These are phyloP conservation scores for Triplophysa siluroides DNA, from an alignment of 2,113 vertebrate species.

Conservation along the genomic window DNA sequence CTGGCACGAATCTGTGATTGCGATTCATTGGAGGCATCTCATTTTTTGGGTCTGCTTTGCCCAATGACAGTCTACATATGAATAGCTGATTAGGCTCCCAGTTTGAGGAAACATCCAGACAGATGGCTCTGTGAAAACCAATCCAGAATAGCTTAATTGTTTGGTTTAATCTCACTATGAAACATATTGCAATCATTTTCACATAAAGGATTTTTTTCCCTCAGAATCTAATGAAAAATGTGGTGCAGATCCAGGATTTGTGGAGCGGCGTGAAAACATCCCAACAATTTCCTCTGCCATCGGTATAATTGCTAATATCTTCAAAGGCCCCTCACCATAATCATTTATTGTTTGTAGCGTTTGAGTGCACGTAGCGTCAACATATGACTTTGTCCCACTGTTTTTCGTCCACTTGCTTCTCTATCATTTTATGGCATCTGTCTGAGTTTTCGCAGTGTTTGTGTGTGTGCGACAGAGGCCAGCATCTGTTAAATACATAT, in stretches of 20 bases:
- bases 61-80: slow-evolving; percentile 56
- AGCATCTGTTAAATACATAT: slow-evolving; percentile 15
- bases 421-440: slow-evolving; percentile 1
- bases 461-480: not conserved
- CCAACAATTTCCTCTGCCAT: slow-evolving; percentile 6
- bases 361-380: slow-evolving; percentile 12
- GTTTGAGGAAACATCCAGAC: slow-evolving; percentile 60
- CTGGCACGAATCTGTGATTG: slow-evolving; percentile 58
- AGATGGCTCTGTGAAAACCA: slow-evolving; percentile 57
- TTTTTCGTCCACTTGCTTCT: not conserved
- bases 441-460: not conserved
- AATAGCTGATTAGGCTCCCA: slow-evolving; percentile 58
- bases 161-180: slow-evolving; percentile 66
- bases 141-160: slow-evolving; percentile 61
- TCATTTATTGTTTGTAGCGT: slow-evolving; percentile 11
- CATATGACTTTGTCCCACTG: not conserved
- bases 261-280: slow-evolving; percentile 26
- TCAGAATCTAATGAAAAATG: slow-evolving; percentile 44
- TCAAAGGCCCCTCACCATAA: slow-evolving; percentile 17
- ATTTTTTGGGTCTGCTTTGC: slow-evolving; percentile 49
- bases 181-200: slow-evolving; percentile 71
- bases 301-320: slow-evolving; percentile 13
- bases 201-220: slow-evolving; percentile 48
- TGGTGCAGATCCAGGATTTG: slow-evolving; percentile 40
- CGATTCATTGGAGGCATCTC: slow-evolving; percentile 49